phyloP scores from a whole-genome alignment of 1,140 invertebrate genomes.

The honey bee (Apis mellifera) region DNA sequence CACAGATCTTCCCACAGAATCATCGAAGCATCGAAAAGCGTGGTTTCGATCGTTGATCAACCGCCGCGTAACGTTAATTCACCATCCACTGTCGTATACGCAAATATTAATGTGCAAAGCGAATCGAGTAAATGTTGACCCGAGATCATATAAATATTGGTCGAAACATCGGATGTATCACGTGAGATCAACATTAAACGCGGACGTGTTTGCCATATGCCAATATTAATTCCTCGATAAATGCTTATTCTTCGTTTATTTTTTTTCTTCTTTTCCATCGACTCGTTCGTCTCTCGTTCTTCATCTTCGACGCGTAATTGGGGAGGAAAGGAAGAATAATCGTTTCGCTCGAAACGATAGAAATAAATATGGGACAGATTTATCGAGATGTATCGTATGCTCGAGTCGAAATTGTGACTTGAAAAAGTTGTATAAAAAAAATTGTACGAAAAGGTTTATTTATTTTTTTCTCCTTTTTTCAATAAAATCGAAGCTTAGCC shows the following conservation, averaged over 20 bases:
- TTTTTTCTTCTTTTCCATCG: background rate
- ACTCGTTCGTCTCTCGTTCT: background rate
- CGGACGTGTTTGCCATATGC: background rate
- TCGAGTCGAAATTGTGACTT: no score
- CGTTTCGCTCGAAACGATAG: no score
- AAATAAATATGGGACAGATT: background rate
- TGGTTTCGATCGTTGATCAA: background rate
- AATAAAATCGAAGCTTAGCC: background rate
- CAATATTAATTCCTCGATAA: conserved; percentile 4
- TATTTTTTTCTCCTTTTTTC: background rate
- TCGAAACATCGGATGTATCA: background rate
- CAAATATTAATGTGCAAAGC: background rate
- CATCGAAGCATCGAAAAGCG: no score
- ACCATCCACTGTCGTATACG: no score
- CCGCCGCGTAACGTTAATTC: background rate
- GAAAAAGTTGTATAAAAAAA: background rate
- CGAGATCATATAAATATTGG: conserved; percentile 19
- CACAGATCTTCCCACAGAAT: no score
- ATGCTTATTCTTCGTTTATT: background rate
- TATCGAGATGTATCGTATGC: background rate
- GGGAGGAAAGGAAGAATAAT: background rate
- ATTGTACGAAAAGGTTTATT: background rate
- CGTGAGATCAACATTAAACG: conserved; percentile 13
- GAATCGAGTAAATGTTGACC: conserved; percentile 2
- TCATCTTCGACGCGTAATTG: no score